A percentile compares a stretch with the other conserved stretches of the same genome.
phyloP scores from a whole-genome alignment of 1,140 invertebrate species.

The Drosophila trapezifrons region DNA sequence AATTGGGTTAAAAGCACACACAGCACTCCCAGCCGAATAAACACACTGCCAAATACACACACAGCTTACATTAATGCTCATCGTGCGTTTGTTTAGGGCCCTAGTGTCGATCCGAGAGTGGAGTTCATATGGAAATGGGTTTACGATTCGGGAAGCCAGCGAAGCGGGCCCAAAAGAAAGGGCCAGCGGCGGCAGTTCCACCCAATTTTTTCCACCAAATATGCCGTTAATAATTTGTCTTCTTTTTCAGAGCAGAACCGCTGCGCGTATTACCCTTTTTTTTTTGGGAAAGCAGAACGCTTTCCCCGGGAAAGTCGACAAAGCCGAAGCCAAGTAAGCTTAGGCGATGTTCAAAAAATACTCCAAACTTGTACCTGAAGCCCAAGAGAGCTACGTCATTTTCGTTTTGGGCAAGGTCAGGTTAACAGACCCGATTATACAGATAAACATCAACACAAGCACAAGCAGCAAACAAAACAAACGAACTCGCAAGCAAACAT shows the following conservation, averaged over 20 bases:
- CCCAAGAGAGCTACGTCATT: slow-evolving; percentile 18
- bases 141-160: slow-evolving; percentile 23
- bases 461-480: slow-evolving; percentile 22
- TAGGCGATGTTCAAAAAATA: background rate
- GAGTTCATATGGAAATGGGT: slow-evolving; percentile 37
- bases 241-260: slow-evolving; percentile 73
- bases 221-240: slow-evolving; percentile 76
- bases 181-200: slow-evolving; percentile 58
- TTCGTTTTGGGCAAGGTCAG: slow-evolving; percentile 55
- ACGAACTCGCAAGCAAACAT: slow-evolving; percentile 34
- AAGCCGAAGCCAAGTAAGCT: background rate
- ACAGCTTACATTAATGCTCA: slow-evolving; percentile 51
- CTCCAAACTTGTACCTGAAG: slow-evolving; percentile 26
- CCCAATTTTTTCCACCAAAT: slow-evolving; percentile 57
- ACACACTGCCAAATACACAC: slow-evolving; percentile 31
- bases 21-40: slow-evolving; percentile 8
- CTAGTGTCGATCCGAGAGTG: slow-evolving; percentile 29
- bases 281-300: slow-evolving; percentile 54
- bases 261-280: slow-evolving; percentile 9
- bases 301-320: slow-evolving; percentile 17
- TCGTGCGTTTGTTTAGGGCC: slow-evolving; percentile 25
- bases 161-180: slow-evolving; percentile 63
- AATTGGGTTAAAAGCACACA: slow-evolving; percentile 77
- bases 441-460: slow-evolving; percentile 39
- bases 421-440: slow-evolving; percentile 44